Percentiles rank a stretch among this genome's conserved stretches.
These are phyloP conservation scores for Microtus pennsylvanicus DNA, from an alignment of 2,113 vertebrate species.

Conservation along the genomic window DNA sequence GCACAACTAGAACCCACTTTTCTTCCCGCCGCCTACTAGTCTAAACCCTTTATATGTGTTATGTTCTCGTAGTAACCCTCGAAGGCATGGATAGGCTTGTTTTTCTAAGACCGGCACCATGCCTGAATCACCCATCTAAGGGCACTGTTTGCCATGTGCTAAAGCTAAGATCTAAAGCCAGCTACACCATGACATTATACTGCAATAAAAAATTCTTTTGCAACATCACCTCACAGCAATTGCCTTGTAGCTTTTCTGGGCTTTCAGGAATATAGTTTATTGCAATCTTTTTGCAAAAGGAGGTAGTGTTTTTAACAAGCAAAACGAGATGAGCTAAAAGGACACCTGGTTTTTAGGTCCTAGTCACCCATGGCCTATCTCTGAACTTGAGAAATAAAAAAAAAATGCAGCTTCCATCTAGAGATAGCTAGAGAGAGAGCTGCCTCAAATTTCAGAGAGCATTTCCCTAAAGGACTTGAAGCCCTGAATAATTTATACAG, in stretches of 20 bases:
- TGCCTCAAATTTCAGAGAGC: conserved; percentile 9
- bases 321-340: not conserved
- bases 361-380: not conserved
- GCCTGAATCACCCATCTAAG: not conserved
- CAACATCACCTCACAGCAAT: not conserved
- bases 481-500: conserved; percentile 69
- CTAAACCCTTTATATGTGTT: not conserved
- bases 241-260: not conserved
- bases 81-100: not conserved
- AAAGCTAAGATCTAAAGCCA: not conserved
- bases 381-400: not conserved
- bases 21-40: conserved; percentile 22
- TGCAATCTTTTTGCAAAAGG: not conserved
- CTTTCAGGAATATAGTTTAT: not conserved
- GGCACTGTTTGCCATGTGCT: not conserved
- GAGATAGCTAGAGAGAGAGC: not conserved
- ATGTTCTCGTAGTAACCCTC: not conserved
- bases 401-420: not conserved
- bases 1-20: not conserved
- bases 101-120: not conserved
- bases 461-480: conserved; percentile 10
- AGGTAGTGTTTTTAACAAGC: not conserved
- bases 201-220: not conserved
- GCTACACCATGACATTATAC: not conserved
- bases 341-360: not conserved